Evolutionary conservation across 1,140 invertebrate genomes (phyloP).

Genomic region (Drosophila ohnishii): DNA sequence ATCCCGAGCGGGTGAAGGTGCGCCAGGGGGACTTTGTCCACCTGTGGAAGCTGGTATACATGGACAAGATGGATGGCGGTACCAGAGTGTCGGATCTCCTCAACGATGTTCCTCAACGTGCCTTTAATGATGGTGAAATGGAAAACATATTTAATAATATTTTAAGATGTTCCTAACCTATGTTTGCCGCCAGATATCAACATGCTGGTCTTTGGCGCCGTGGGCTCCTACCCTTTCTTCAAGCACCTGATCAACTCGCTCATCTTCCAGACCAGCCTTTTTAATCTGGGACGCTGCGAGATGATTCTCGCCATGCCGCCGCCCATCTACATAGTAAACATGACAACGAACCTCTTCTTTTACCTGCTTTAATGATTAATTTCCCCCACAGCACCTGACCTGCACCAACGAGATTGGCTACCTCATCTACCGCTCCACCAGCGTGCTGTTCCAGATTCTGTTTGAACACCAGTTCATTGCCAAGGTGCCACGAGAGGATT

Average conservation of each 20-base stretch:
- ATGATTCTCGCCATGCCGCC: slow-evolving; percentile 84
- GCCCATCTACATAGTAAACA: slow-evolving; percentile 84
- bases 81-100: slow-evolving; percentile 84
- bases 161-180: not conserved
- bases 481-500: slow-evolving; percentile 84
- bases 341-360: not conserved
- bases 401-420: slow-evolving; percentile 76
- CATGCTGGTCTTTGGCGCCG: slow-evolving; percentile 84
- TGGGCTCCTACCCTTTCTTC: slow-evolving; percentile 84
- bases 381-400: slow-evolving; percentile 61
- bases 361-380: not conserved
- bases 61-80: slow-evolving; percentile 85
- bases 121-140: slow-evolving; percentile 54
- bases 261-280: slow-evolving; percentile 84
- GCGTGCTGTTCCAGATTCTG: slow-evolving; percentile 85
- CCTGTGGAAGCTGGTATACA: slow-evolving; percentile 84
- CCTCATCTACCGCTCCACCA: slow-evolving; percentile 82
- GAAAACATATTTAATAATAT: not conserved
- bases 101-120: slow-evolving; percentile 76
- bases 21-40: slow-evolving; percentile 84
- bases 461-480: slow-evolving; percentile 84
- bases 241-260: slow-evolving; percentile 85
- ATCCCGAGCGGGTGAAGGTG: slow-evolving; percentile 76
- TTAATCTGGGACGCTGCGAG: slow-evolving; percentile 84
- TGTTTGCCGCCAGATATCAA: slow-evolving; percentile 66